Base-by-base conservation (phyloP, 2,888 invertebrate species). In the Philopedon plagiatum region DNA sequence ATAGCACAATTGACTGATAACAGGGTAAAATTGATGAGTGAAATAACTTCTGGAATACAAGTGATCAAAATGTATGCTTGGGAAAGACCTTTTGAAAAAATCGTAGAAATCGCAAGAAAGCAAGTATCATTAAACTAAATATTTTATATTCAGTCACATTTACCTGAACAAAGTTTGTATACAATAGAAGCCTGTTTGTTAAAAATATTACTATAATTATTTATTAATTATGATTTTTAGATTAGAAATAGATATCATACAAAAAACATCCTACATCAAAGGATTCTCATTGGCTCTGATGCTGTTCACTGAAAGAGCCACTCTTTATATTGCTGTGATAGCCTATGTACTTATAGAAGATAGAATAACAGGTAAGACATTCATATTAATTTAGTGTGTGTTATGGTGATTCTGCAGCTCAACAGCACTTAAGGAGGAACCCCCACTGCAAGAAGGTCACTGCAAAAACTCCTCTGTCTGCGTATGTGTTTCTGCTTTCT, bases 221-320 rank as follows among this genome's bases (percentile, higher is more conserved):
- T 60, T 19, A 44, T 39, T 46, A 39, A 46, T 18, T 15, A 15
- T 13, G 0, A 54, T 54, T 77, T 78, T 61, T 62, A 79, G 79
- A 32, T 56, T 75, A 68, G 95, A 95, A 87, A 90, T 94, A n/a
- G 87, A 88, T 72, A 88, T 90, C 60, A 87, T 93, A 64, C 87
- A 89, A 75, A 86, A 88, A 66, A 91, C 91, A 5, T 91, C 92
- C 0, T 91, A 91, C 85, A 88, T 92, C 71, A 88, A 89, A 80
- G 92, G 90, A 0, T 89, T 92, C 77, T 90, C 90, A 5, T 86
- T 89, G 32, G 90, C 91, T 0, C 81, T 90, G 75, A 84, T 90
- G 82, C 92, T 96, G 54, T 96, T 95, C 83, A 94, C 96, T 0
- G 94, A 95, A 81, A 91, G 97, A 75, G 89, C 95, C 57, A 93